Percentiles rank a stretch among this genome's conserved stretches.
Conservation (phyloP, 2,797 vertebrate species). For the Florisuga fusca region DNA sequence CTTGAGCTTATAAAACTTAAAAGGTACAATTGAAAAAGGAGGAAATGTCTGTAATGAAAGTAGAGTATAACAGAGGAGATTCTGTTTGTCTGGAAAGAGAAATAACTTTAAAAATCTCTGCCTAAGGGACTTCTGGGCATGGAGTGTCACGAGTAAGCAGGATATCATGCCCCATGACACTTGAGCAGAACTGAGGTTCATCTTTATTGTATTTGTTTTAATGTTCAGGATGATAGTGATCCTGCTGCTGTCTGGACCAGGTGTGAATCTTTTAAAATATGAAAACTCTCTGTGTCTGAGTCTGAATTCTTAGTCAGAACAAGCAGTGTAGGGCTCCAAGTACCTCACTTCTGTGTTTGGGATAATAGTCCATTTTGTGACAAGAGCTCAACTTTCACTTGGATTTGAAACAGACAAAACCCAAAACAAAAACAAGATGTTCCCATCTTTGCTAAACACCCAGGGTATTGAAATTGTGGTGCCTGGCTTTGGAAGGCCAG, state of each 20-base stretch:
- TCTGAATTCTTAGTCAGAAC: background rate
- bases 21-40: background rate
- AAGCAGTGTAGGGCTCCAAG: background rate
- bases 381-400: background rate
- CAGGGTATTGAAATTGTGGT: accelerated
- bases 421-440: background rate
- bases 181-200: background rate
- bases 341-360: background rate
- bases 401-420: background rate
- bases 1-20: background rate
- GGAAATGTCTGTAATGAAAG: background rate
- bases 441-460: background rate
- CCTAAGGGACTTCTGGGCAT: background rate
- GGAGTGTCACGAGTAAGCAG: accelerated
- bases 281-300: accelerated
- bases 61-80: background rate
- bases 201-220: background rate
- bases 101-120: background rate
- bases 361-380: accelerated
- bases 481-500: background rate
- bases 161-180: background rate
- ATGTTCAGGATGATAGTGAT: accelerated
- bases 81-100: background rate
- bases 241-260: background rate
- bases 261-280: accelerated